Conservation (phyloP, 1,140 invertebrate species). For the Macrosteles quadrilineatus region DNA sequence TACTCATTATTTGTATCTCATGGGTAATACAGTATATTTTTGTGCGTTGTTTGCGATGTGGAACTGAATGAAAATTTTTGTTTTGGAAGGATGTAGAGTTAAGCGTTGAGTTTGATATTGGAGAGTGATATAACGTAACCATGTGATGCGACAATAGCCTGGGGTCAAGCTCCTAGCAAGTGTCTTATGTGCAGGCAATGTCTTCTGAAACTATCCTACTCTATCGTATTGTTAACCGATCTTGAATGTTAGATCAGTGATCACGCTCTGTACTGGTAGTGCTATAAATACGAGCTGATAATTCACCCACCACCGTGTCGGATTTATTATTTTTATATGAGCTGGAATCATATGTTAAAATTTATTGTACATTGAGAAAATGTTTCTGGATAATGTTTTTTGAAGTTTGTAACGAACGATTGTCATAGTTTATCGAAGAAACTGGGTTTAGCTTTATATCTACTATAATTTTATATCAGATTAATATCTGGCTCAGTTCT, state of each 20-base stretch:
- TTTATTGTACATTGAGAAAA: constrained; percentile 1
- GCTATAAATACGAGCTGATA: constrained; percentile 13
- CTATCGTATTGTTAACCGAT: constrained; percentile 15
- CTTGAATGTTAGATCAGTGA: constrained; percentile 1
- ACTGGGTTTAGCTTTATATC: constrained; percentile 11
- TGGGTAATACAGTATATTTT: too few species aligned
- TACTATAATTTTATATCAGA: constrained; percentile 4
- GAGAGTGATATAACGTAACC: constrained; percentile 3
- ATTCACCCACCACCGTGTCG: constrained; percentile 3
- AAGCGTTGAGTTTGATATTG: too few species aligned
- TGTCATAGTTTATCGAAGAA: constrained; percentile 6
- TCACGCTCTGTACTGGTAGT: not conserved
- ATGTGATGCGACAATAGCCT: constrained; percentile 9
- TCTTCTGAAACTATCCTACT: constrained; percentile 9
- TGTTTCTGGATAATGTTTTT: not conserved
- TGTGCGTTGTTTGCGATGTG: too few species aligned
- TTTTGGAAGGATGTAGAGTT: too few species aligned
- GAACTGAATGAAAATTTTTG: too few species aligned
- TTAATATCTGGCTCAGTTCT: constrained; percentile 11
- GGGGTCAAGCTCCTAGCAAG: constrained; percentile 10
- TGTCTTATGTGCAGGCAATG: constrained; percentile 18
- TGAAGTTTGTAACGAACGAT: not conserved
- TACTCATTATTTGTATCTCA: too few species aligned
- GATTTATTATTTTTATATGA: constrained; percentile 20
- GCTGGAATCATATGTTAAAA: constrained; percentile 12